These are phyloP conservation scores for Addax nasomaculatus DNA, from an alignment of 2,113 vertebrate genomes.

Conservation along the genomic window DNA sequence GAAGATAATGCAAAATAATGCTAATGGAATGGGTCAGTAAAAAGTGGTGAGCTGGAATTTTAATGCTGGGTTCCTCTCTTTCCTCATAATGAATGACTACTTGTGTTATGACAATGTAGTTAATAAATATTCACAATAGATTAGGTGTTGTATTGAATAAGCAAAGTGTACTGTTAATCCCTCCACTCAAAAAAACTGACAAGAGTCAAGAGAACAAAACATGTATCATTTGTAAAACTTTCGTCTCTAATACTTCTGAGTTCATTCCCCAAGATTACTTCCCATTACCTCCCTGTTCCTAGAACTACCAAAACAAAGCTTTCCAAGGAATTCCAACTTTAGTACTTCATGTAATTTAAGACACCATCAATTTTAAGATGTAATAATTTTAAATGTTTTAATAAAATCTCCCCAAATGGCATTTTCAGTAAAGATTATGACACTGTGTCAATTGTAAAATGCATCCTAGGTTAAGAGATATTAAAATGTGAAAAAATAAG, in stretches of 20 bases:
- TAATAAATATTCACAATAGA: neutral
- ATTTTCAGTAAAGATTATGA: neutral
- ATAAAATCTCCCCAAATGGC: neutral
- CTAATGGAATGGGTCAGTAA: neutral
- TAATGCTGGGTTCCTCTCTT: neutral
- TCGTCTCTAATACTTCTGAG: neutral
- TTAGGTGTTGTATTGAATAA: neutral
- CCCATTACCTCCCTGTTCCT: neutral
- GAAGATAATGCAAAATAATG: neutral
- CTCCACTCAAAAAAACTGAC: neutral
- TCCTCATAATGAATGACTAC: neutral
- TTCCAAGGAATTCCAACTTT: neutral
- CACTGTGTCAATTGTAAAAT: neutral
- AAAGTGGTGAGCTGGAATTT: neutral
- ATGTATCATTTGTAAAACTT: neutral
- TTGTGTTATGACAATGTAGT: neutral
- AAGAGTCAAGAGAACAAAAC: neutral
- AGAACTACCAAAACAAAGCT: neutral
- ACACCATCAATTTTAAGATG: neutral
- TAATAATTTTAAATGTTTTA: neutral
- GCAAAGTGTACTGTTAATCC: neutral
- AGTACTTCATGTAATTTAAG: neutral
- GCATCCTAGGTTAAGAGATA: neutral
- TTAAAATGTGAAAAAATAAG: neutral
- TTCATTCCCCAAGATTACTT: neutral